Evolutionary conservation across 2,113 vertebrate genomes (phyloP).

Genomic region (Anhinga anhinga): DNA sequence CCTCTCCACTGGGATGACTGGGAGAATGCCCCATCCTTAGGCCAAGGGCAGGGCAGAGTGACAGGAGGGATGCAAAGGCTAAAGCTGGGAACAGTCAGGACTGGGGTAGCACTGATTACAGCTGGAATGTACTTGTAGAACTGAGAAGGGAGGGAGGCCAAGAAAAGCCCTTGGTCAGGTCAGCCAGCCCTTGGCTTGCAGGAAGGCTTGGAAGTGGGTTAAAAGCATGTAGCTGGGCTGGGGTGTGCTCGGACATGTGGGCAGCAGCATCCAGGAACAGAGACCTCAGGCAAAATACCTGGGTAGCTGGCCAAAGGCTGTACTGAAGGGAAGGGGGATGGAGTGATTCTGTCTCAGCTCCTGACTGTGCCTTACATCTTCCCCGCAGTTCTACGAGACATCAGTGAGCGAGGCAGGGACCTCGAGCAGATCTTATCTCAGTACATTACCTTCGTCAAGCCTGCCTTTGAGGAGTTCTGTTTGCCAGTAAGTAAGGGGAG

Average conservation of each 20-base stretch:
- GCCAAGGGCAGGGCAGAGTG: neutral
- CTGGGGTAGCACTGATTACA: neutral
- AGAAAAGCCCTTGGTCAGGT: neutral
- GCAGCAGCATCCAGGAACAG: neutral
- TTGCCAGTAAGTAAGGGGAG: slow-evolving; percentile 85
- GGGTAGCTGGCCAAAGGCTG: neutral
- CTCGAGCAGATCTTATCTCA: slow-evolving; percentile 92
- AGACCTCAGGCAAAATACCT: neutral
- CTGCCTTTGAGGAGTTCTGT: slow-evolving; percentile 98
- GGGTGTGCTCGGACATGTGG: neutral
- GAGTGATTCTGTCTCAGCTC: neutral
- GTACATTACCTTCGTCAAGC: slow-evolving; percentile 97
- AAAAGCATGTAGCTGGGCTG: neutral
- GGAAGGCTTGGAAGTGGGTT: neutral
- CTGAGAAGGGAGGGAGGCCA: neutral
- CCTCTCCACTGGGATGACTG: neutral
- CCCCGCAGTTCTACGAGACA: slow-evolving; percentile 89
- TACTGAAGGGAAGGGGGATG: neutral
- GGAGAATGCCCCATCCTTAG: neutral
- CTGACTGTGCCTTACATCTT: neutral
- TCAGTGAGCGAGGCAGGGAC: slow-evolving; percentile 89
- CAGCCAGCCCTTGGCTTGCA: neutral
- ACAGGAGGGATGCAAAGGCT: neutral
- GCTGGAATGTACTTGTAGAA: neutral
- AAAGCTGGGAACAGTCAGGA: neutral